These are phyloP conservation scores for Saturnia japonica DNA, from an alignment of 2,888 invertebrate genomes.

Conservation along the genomic window DNA sequence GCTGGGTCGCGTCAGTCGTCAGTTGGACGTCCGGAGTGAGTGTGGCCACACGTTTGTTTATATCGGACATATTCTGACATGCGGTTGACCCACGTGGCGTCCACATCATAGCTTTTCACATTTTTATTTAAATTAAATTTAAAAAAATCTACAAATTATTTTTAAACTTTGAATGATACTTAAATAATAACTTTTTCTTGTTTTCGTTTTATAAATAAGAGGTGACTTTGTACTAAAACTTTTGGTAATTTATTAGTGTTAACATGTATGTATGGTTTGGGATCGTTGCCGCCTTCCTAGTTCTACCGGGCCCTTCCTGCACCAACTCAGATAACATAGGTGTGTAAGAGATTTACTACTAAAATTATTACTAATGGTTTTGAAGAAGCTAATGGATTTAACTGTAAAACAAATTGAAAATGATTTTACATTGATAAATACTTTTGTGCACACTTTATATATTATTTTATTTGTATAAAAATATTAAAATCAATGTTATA, in stretches of 20 bases:
- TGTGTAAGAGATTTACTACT: slow-evolving; percentile 62
- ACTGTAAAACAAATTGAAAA: background rate
- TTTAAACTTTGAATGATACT: background rate
- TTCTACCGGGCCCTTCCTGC: slow-evolving; percentile 63
- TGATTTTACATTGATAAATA: background rate
- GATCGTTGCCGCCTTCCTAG: slow-evolving; percentile 58
- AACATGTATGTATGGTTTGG: slow-evolving; percentile 50
- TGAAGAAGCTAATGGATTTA: slow-evolving; percentile 13
- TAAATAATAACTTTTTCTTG: background rate
- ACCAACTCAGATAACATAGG: slow-evolving; percentile 76
- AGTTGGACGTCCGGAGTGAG: slow-evolving; percentile 71
- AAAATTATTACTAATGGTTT: slow-evolving; percentile 54
- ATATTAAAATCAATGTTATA: no score
- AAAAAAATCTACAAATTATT: background rate
- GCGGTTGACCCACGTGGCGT: slow-evolving; percentile 54
- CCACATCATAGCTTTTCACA: slow-evolving; percentile 44
- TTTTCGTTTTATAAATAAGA: slow-evolving; percentile 20
- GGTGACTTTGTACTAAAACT: slow-evolving; percentile 6
- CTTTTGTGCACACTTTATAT: background rate
- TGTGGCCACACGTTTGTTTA: slow-evolving; percentile 74
- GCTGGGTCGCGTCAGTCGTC: slow-evolving; percentile 61
- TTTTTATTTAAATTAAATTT: background rate
- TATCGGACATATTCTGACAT: slow-evolving; percentile 60
- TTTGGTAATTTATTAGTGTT: slow-evolving; percentile 32
- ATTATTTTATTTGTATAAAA: background rate